Evolutionary conservation across 2,888 invertebrate genomes (phyloP), one percentile per base, ranked within the genome.

Genomic region (Gnatocerus cornutus): DNA sequence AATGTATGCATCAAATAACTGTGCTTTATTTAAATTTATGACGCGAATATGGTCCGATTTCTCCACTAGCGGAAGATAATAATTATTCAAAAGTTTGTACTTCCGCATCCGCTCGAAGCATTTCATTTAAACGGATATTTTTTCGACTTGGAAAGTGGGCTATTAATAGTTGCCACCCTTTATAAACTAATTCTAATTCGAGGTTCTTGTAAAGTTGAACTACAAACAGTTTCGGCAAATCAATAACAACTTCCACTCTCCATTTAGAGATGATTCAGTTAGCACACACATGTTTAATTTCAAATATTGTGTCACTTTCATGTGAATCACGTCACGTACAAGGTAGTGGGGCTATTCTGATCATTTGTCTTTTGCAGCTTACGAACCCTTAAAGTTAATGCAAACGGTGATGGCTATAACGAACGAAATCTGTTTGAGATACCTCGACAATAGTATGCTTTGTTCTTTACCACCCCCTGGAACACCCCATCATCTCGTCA

Each of bases 381-480:
- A 90, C 83, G 89, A 90, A 83, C 91, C 93, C 50, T 84, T 93
- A 69, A 90, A 90, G 78, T 84, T 94, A 74, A 93, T 93, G 92
- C 91, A 92, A 80, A 88, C 90, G 13, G 91, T 93, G 72, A 91
- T 91, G 72, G 88, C 88, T 21, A 90, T 90, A 79, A 89, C 92
- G 58, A 92, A 92, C 82, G 90, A 90, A 78, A 89, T 93, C 52
- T 93, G 93, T 80, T 85, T 89, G 56, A 87, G 90, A 48, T 91
- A 92, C 82, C 83, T 90, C 80, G 91, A 92, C 84, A 91, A 91
- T 82, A 88, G 90, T 68, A 87, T 88, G 78, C 82, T 92, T 77
- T 89, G 89, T 82, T 87, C 90, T 53, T 87, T 92, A 73, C 88
- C 91, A 63, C 88, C 91, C 48, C 87, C 88, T 56, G 88, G 87